Evolutionary conservation across 2,888 invertebrate genomes (phyloP).

Genomic region (Reticulitermes lucifugus): DNA sequence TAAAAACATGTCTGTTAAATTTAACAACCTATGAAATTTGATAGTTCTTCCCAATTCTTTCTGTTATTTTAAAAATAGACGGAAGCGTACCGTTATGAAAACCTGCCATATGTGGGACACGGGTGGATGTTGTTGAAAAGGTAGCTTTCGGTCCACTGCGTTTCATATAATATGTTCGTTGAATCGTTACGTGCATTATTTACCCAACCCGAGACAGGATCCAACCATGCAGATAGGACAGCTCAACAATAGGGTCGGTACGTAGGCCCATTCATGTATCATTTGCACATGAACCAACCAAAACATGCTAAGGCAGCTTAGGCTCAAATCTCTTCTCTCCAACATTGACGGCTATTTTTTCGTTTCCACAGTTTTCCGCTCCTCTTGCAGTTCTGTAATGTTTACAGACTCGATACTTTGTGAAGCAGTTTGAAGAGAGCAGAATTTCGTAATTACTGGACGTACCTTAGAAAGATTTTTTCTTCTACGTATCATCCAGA

Average conservation of each 20-base stretch:
- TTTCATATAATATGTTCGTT: conserved; percentile 17
- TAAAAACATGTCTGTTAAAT: not conserved
- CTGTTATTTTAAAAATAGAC: not conserved
- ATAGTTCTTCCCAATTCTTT: not conserved
- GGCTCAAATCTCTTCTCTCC: not conserved
- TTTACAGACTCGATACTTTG: no score
- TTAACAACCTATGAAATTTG: not conserved
- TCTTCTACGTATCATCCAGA: no score
- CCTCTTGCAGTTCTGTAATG: no score
- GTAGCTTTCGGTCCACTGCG: conserved; percentile 2
- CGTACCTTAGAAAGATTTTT: no score
- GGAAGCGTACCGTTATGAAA: not conserved
- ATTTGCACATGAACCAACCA: conserved; percentile 1
- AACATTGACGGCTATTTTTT: not conserved
- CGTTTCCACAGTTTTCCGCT: not conserved
- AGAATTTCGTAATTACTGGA: no score
- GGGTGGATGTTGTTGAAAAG: not conserved
- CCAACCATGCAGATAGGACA: conserved; percentile 9
- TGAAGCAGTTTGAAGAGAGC: no score
- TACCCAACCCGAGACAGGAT: not conserved
- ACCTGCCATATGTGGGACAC: not conserved
- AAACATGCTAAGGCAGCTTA: not conserved
- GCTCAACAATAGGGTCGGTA: conserved; percentile 20
- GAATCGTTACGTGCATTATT: conserved; percentile 3
- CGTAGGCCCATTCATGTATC: not conserved